Evolutionary conservation across 2,888 invertebrate genomes (phyloP).

Genomic region (Erebia palarica): DNA sequence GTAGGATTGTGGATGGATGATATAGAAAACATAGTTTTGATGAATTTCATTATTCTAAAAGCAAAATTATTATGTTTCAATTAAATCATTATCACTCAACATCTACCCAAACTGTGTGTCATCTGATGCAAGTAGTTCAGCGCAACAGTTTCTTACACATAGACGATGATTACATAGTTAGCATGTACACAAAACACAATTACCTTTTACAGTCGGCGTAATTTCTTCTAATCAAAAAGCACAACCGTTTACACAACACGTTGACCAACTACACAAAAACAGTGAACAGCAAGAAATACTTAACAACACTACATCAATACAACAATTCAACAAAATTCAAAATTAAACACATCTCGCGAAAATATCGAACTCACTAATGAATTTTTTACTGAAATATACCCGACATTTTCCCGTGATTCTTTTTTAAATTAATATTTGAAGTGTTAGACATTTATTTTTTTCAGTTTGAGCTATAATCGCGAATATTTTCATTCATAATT

Average conservation of each 20-base stretch:
- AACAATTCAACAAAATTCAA: slow-evolving; percentile 28
- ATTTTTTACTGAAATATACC: not conserved
- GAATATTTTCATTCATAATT: slow-evolving; percentile 74
- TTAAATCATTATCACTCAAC: too few relatives aligned
- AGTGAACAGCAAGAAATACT: slow-evolving; percentile 50
- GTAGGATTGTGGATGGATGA: too few relatives aligned
- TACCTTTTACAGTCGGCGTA: slow-evolving; percentile 64
- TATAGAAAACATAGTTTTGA: too few relatives aligned
- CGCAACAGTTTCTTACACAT: not conserved
- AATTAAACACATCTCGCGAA: slow-evolving; percentile 21
- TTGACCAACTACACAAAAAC: slow-evolving; percentile 44
- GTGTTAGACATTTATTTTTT: not conserved
- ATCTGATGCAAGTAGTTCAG: too few relatives aligned
- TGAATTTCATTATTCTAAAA: too few relatives aligned
- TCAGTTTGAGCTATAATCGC: slow-evolving; percentile 48
- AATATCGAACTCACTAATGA: not conserved
- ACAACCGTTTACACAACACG: slow-evolving; percentile 64
- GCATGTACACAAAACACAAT: slow-evolving; percentile 33
- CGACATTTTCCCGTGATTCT: slow-evolving; percentile 10
- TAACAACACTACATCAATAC: slow-evolving; percentile 31
- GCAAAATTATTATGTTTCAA: too few relatives aligned
- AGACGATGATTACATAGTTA: not conserved
- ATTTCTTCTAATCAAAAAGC: slow-evolving; percentile 66
- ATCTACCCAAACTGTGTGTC: too few relatives aligned
- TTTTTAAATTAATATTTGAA: slow-evolving; percentile 11